Percentiles rank a stretch among this genome's conserved stretches.
These are phyloP conservation scores for Cantharis lateralis DNA, from an alignment of 2,888 invertebrate species.

Conservation along the genomic window DNA sequence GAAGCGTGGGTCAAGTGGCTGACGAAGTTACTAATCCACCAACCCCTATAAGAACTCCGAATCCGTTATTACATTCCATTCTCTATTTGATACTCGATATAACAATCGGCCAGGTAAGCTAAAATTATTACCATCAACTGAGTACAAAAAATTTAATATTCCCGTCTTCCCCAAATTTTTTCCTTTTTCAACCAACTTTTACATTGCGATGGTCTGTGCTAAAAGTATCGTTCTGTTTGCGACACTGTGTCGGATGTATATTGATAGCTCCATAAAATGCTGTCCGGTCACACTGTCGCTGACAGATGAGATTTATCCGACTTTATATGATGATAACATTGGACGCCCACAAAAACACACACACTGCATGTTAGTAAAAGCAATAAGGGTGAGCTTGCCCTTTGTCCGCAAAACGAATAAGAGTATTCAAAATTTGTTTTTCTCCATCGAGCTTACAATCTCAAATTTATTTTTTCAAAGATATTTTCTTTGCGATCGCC, in stretches of 20 bases:
- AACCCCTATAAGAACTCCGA: conserved; percentile 18
- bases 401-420: conserved; percentile 8
- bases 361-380: conserved; percentile 24
- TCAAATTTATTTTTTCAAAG: not conserved
- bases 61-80: conserved; percentile 44
- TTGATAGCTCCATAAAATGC: conserved; percentile 55
- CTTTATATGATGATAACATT: conserved; percentile 46
- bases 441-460: not conserved
- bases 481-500: not conserved
- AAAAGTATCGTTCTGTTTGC: conserved; percentile 40
- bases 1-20: conserved; percentile 53
- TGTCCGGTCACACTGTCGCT: conserved; percentile 50
- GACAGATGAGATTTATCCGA: conserved; percentile 55
- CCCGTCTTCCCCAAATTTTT: not conserved
- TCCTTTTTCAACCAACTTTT: not conserved
- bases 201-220: not conserved
- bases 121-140: conserved; percentile 3
- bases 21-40: conserved; percentile 36
- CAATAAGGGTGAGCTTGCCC: conserved; percentile 13
- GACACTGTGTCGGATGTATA: conserved; percentile 56
- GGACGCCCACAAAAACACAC: conserved; percentile 49
- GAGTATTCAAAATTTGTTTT: not conserved
- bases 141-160: not conserved
- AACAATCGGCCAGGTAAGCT: conserved; percentile 11
- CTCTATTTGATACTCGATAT: conserved; percentile 35